Evolutionary conservation across 2,797 vertebrate genomes (phyloP), one percentile per base, ranked within the genome.

Genomic region (Furcifer pardalis): DNA sequence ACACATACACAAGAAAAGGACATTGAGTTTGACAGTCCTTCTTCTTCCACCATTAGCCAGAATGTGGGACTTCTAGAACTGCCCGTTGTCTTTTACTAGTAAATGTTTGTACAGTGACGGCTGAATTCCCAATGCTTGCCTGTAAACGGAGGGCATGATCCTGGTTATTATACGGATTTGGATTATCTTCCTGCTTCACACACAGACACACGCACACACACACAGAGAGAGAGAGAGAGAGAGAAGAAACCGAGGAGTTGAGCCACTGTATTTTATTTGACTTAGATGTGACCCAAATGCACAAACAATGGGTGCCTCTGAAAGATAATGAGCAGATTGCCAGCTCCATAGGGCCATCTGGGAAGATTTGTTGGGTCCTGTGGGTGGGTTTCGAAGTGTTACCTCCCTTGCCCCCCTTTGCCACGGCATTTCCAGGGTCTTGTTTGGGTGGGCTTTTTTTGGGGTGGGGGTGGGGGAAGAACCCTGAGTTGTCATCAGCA

Each of bases 41-140:
- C 90, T 91, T 88, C 88, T 92, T 93, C 91, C 91, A 92, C 89
- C 91, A 84, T 52, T 68, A 89, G 89, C 83, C 87, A 86, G 12
- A 90, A 89, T 85, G 89, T 5, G 83, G 84, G 87, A 88, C 92
- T 87, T 84, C 91, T 17, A 6, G 1, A 42, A 13, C 83, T 49
- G 86, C 90, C 86, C 60, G 86, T 90, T 91, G 81, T 91, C 89
- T 93, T 91, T 93, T 90, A 93, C 91, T 85, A 92, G 93, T 89
- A 89, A 84, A 89, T 89, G 90, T 93, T 93, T 94, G 91, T 87
- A 85, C 60, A 93, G 90, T 82, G 91, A 83, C 91, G 3, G 1
- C 88, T 93, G 92, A 93, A 91, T 92, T 90, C 88, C 89, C 93
- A 92, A 89, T 89, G 84, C 88, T 90, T 90, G 80, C 86, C 88